Evolutionary conservation across 1,140 invertebrate genomes (phyloP).

Genomic region (Akabosia matsudoensis): DNA sequence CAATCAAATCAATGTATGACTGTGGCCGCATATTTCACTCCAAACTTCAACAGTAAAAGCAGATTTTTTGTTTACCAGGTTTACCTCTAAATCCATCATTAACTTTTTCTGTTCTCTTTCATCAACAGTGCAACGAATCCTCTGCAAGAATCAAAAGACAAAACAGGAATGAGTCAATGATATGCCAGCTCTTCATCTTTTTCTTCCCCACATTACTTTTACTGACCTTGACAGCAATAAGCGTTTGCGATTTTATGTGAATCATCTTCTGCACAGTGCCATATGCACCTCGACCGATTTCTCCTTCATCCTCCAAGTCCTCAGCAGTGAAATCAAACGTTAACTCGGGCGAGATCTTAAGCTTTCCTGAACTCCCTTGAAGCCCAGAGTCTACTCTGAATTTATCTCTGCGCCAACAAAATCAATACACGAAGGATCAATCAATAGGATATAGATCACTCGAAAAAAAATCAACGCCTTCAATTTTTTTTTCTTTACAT

Average conservation of each 20-base stretch:
- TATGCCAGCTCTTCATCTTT: slow-evolving; percentile 21
- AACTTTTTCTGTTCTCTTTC: slow-evolving; percentile 88
- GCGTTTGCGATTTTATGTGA: slow-evolving; percentile 79
- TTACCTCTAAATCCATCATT: slow-evolving; percentile 92
- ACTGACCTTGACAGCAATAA: slow-evolving; percentile 91
- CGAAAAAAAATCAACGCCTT: neutral
- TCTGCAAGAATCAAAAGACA: slow-evolving; percentile 54
- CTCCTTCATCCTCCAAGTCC: slow-evolving; percentile 63
- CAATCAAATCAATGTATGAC: neutral
- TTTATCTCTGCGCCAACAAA: slow-evolving; percentile 40
- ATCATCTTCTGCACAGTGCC: slow-evolving; percentile 95
- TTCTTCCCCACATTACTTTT: neutral
- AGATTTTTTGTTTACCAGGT: slow-evolving; percentile 50
- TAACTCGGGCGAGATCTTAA: slow-evolving; percentile 72
- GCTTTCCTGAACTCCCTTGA: slow-evolving; percentile 36
- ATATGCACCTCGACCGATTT: slow-evolving; percentile 91
- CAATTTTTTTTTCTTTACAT: slow-evolving; percentile 24
- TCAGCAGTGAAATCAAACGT: slow-evolving; percentile 83
- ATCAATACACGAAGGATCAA: no score
- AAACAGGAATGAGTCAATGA: neutral
- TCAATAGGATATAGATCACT: no score
- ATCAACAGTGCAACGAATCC: slow-evolving; percentile 89
- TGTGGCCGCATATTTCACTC: no score
- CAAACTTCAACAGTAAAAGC: no score
- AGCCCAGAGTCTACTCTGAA: slow-evolving; percentile 39